A percentile compares a stretch with the other conserved stretches of the same genome.
Conservation (phyloP, 2,113 vertebrate species). For the Tenrec ecaudatus region DNA sequence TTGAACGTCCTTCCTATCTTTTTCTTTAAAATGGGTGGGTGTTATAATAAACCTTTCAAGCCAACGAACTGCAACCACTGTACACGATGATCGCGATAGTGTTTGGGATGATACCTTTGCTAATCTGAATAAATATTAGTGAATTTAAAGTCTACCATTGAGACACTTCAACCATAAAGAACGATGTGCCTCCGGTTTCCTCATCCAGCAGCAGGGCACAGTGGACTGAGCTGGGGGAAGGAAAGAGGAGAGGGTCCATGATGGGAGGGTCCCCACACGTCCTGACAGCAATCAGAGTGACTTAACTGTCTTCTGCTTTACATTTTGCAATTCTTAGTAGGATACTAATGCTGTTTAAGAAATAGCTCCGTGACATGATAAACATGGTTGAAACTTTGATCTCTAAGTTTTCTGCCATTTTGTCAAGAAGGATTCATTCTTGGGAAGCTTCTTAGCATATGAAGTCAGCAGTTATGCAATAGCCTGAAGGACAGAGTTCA, state of each 20-base stretch:
- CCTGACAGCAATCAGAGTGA: neutral
- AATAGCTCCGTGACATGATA: neutral
- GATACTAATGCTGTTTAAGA: neutral
- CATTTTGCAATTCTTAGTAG: constrained; percentile 9
- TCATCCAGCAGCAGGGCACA: neutral
- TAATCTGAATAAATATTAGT: neutral
- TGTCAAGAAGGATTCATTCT: neutral
- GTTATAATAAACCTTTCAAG: neutral
- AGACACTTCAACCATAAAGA: neutral
- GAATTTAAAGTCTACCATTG: neutral
- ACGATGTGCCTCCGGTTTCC: neutral
- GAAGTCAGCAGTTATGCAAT: neutral
- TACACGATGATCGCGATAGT: neutral
- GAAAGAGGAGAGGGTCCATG: neutral
- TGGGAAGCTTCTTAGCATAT: neutral
- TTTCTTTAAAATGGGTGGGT: too few species aligned
- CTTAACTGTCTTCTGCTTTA: constrained; percentile 5
- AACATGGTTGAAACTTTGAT: neutral
- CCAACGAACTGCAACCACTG: neutral
- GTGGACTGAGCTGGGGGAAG: neutral
- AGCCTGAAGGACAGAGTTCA: neutral
- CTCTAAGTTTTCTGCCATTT: neutral
- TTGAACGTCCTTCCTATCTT: neutral
- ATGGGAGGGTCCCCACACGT: neutral
- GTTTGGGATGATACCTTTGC: neutral